Evolutionary conservation across 2,797 vertebrate genomes (phyloP).

Genomic region (Rousettus madagascariensis): DNA sequence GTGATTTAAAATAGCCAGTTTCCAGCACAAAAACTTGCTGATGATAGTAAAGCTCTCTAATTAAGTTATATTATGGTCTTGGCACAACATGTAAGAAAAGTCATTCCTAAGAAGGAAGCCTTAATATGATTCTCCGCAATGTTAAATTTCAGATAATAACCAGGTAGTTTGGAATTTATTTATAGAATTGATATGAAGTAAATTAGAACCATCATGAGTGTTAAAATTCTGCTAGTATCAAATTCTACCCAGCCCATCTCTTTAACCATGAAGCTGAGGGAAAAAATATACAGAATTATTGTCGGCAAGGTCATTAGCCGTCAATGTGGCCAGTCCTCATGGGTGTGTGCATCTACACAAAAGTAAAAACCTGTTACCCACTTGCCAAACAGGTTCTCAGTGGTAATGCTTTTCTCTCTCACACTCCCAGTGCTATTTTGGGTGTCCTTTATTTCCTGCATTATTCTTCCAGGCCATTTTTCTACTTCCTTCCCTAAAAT

Average conservation of each 20-base stretch:
- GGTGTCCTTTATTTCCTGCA: background rate
- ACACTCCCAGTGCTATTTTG: background rate
- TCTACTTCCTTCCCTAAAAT: background rate
- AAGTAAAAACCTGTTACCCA: background rate
- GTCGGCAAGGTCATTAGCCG: background rate
- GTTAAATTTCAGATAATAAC: constrained; percentile 46
- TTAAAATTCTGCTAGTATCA: background rate
- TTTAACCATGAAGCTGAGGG: background rate
- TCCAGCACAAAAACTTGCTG: constrained; percentile 44
- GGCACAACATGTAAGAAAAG: background rate
- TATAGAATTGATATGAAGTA: background rate
- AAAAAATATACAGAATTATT: background rate
- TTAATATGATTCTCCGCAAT: constrained; percentile 20
- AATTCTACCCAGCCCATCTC: background rate
- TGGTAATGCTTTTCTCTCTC: background rate
- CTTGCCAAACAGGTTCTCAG: background rate
- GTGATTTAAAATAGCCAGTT: constrained; percentile 57
- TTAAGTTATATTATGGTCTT: constrained; percentile 48
- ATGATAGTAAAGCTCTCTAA: constrained; percentile 32
- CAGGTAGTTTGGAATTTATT: constrained; percentile 5
- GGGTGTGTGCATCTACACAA: background rate
- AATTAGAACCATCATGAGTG: background rate
- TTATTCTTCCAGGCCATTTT: background rate
- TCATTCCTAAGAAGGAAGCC: background rate
- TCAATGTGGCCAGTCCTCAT: background rate